Evolutionary conservation across 2,888 invertebrate species (phyloP).

Genomic region (Meganola albula): DNA sequence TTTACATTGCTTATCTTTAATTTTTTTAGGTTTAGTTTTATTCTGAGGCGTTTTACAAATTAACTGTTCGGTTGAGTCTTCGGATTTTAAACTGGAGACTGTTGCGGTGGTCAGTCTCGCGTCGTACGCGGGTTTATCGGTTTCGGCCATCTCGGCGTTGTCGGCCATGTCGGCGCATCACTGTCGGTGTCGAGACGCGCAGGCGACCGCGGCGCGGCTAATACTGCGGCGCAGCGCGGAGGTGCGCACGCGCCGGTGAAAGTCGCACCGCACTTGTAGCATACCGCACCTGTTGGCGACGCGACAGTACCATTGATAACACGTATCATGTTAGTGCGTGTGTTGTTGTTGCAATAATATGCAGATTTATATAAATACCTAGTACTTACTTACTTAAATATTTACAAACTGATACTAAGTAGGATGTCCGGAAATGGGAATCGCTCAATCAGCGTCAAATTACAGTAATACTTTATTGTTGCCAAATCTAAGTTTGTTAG

Average conservation of each 20-base stretch:
- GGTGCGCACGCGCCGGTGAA: slow-evolving; percentile 27
- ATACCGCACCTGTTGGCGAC: slow-evolving; percentile 24
- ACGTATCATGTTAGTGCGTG: no score
- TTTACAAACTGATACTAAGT: no score
- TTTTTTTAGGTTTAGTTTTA: slow-evolving; percentile 35
- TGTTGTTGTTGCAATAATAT: no score
- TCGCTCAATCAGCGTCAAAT: no score
- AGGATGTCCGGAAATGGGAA: no score
- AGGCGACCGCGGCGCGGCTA: slow-evolving; percentile 24
- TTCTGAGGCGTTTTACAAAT: slow-evolving; percentile 75
- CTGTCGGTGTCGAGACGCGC: slow-evolving; percentile 14
- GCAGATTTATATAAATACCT: no score
- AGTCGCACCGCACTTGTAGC: slow-evolving; percentile 13
- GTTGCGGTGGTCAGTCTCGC: slow-evolving; percentile 51
- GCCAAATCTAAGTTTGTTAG: no score
- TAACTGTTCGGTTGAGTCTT: slow-evolving; percentile 77
- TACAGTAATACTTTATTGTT: no score
- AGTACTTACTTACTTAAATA: no score
- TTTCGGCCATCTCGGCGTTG: slow-evolving; percentile 30
- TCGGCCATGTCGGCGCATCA: slow-evolving; percentile 36
- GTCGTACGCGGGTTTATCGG: slow-evolving; percentile 30
- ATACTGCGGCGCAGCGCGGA: slow-evolving; percentile 28
- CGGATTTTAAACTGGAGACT: slow-evolving; percentile 69
- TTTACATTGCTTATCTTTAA: slow-evolving; percentile 38
- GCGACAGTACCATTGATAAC: no score